Conservation (phyloP, 2,797 vertebrate genomes). For the Cyprinodon diabolis region DNA sequence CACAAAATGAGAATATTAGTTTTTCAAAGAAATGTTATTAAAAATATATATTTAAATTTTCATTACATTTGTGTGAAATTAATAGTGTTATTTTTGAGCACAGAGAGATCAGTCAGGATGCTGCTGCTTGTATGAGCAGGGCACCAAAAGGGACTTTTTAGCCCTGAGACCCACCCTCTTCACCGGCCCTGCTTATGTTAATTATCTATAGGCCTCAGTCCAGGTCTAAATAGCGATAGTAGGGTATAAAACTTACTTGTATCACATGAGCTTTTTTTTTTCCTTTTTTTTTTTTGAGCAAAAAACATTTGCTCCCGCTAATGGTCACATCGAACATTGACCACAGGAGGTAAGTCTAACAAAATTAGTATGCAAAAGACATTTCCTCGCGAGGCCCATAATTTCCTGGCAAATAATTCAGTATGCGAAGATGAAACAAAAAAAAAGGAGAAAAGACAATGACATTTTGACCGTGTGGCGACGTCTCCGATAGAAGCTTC, state of each 20-base stretch:
- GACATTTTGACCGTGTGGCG: conserved; percentile 79
- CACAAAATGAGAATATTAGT: neutral
- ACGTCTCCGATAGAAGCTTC: conserved; percentile 82
- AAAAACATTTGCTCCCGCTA: conserved; percentile 87
- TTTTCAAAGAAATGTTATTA: neutral
- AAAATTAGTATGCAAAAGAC: conserved; percentile 99
- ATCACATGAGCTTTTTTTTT: conserved; percentile 61
- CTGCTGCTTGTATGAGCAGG: neutral
- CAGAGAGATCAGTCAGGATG: neutral
- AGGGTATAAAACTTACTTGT: conserved; percentile 51
- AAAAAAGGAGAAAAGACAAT: conserved; percentile 84
- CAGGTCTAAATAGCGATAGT: conserved; percentile 42
- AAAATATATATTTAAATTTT: neutral
- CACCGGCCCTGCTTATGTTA: neutral
- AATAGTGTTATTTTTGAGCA: neutral
- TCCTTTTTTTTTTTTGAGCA: conserved; percentile 67
- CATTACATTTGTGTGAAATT: neutral
- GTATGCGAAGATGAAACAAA: conserved; percentile 92
- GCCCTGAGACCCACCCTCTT: neutral
- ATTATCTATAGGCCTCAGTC: conserved; percentile 42
- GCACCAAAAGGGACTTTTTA: neutral
- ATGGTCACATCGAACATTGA: conserved; percentile 90
- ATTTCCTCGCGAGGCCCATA: conserved; percentile 93
- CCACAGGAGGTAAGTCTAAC: conserved; percentile 97
- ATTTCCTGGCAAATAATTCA: conserved; percentile 97